These are phyloP conservation scores for Laupala kohalensis DNA, from an alignment of 1,140 invertebrate genomes.

Conservation along the genomic window DNA sequence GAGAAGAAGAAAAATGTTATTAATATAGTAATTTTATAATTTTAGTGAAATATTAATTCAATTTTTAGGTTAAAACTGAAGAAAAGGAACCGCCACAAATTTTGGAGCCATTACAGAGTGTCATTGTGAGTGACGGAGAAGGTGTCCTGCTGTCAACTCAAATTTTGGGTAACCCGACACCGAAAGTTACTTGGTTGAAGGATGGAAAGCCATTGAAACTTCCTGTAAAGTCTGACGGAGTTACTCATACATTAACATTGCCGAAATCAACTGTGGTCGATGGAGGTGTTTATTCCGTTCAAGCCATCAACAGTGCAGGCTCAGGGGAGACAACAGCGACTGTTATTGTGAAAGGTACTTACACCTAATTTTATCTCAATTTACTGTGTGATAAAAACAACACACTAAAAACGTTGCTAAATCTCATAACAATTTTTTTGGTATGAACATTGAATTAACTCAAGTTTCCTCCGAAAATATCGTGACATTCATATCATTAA, in stretches of 20 bases:
- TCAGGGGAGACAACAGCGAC: constrained; percentile 57
- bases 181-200: constrained; percentile 66
- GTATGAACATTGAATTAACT: too few relatives aligned
- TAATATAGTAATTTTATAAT: background rate
- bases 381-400: too few relatives aligned
- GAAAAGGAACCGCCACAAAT: constrained; percentile 66
- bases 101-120: constrained; percentile 58
- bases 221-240: constrained; percentile 40
- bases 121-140: constrained; percentile 63
- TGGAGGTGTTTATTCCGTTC: constrained; percentile 64
- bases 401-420: too few relatives aligned
- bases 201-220: constrained; percentile 44
- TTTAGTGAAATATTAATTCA: too few relatives aligned
- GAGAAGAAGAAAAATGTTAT: background rate
- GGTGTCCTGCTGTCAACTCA: constrained; percentile 58
- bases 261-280: constrained; percentile 45
- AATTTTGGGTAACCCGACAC: constrained; percentile 67
- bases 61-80: constrained; percentile 42
- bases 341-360: constrained; percentile 73
- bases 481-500: too few relatives aligned
- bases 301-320: constrained; percentile 65
- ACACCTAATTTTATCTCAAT: too few relatives aligned
- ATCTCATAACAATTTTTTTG: too few relatives aligned
- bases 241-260: constrained; percentile 54
- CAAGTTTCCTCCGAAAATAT: too few relatives aligned